Conservation (phyloP, 2,888 invertebrate species). For the Acronicta aceris region DNA sequence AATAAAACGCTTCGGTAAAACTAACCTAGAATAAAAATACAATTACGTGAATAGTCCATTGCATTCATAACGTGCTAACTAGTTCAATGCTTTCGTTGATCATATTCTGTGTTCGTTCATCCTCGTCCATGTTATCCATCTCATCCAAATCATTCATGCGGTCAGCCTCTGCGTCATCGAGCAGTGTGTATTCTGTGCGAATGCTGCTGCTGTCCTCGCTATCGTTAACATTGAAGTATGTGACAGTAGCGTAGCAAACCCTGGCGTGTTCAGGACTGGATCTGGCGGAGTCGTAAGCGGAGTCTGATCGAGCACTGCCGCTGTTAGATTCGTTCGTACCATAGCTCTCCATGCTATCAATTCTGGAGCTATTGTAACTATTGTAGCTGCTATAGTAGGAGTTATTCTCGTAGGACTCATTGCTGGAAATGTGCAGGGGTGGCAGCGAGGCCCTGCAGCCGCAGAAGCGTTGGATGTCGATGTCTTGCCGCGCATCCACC, state of each 20-base stretch:
- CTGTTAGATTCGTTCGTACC: constrained; percentile 70
- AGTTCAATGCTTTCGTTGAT: constrained; percentile 84
- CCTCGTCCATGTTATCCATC: constrained; percentile 65
- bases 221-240: constrained; percentile 84
- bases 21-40: constrained; percentile 11
- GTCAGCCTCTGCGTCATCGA: constrained; percentile 76
- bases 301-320: constrained; percentile 72
- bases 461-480: constrained; percentile 80
- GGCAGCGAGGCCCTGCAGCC: constrained; percentile 79
- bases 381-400: constrained; percentile 77
- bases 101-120: constrained; percentile 80
- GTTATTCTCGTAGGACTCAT: constrained; percentile 73
- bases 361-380: constrained; percentile 76
- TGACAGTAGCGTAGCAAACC: constrained; percentile 82
- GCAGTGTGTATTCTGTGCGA: constrained; percentile 81
- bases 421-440: constrained; percentile 62
- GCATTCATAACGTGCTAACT: constrained; percentile 81
- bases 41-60: constrained; percentile 1
- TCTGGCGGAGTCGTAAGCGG: constrained; percentile 82
- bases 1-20: constrained; percentile 24
- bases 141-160: constrained; percentile 62
- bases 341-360: constrained; percentile 74
- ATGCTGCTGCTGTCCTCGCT: constrained; percentile 85
- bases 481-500: constrained; percentile 81
- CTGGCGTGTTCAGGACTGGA: constrained; percentile 75